phyloP scores from a whole-genome alignment of 1,140 invertebrate genomes.

The Leptopilina clavipes region DNA sequence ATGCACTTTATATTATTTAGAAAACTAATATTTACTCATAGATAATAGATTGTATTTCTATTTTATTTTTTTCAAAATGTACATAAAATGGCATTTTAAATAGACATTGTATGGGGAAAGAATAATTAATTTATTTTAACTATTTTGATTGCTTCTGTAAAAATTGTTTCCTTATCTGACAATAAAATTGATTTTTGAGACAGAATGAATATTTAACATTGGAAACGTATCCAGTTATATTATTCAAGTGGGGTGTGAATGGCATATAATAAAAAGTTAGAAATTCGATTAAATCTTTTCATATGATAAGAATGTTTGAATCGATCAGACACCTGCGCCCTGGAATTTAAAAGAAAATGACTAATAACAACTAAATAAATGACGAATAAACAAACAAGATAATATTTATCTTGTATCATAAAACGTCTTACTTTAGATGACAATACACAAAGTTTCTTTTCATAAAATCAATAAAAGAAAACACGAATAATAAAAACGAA shows the following conservation, averaged over 20 bases:
- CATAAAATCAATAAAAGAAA: background rate
- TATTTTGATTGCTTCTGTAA: too few species aligned
- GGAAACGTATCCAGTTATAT: background rate
- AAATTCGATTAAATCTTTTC: constrained; percentile 8
- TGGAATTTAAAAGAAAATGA: constrained; percentile 10
- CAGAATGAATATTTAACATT: background rate
- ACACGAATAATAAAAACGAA: background rate
- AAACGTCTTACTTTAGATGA: background rate
- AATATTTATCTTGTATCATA: background rate
- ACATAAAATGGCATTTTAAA: too few species aligned
- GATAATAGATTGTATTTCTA: too few species aligned
- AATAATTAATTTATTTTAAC: too few species aligned
- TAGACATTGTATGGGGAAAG: too few species aligned
- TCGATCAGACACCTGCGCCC: constrained; percentile 1
- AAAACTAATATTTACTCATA: too few species aligned
- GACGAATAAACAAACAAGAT: background rate
- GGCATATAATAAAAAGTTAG: constrained; percentile 2
- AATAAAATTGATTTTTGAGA: too few species aligned
- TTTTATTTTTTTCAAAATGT: too few species aligned
- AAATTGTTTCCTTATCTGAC: too few species aligned
- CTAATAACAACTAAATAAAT: background rate
- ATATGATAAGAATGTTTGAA: constrained; percentile 3
- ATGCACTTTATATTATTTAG: too few species aligned
- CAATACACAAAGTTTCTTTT: background rate
- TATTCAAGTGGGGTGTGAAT: background rate